A percentile compares a stretch with the other conserved stretches of the same genome.
Conservation (phyloP, 2,888 invertebrate genomes). For the Agrilus mali region DNA sequence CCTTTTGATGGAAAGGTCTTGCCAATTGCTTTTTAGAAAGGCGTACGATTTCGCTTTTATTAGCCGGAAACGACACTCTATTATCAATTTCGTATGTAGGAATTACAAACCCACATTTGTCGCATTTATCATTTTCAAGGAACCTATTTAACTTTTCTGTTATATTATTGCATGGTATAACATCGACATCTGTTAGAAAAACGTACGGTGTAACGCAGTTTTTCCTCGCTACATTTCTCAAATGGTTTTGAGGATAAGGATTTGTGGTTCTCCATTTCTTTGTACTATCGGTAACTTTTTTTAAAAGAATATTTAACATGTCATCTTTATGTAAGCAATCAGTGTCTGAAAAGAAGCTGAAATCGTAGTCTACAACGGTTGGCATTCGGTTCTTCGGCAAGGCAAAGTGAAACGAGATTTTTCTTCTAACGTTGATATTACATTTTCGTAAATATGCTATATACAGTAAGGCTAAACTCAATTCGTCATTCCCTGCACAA, state of each 20-base stretch:
- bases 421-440: slow-evolving; percentile 55
- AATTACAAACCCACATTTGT: slow-evolving; percentile 73
- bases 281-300: slow-evolving; percentile 47
- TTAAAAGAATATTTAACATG: slow-evolving; percentile 45
- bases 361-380: slow-evolving; percentile 23
- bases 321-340: slow-evolving; percentile 60
- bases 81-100: slow-evolving; percentile 82
- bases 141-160: slow-evolving; percentile 59
- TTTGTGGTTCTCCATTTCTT: slow-evolving; percentile 60
- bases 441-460: slow-evolving; percentile 65
- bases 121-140: slow-evolving; percentile 40
- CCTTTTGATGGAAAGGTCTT: slow-evolving; percentile 81
- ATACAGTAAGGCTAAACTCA: slow-evolving; percentile 58
- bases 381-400: slow-evolving; percentile 46
- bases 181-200: slow-evolving; percentile 79
- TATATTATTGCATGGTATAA: slow-evolving; percentile 67
- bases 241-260: slow-evolving; percentile 80
- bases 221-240: slow-evolving; percentile 75
- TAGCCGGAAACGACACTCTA: slow-evolving; percentile 65
- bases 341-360: slow-evolving; percentile 27
- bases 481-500: slow-evolving; percentile 66
- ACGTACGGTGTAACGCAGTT: slow-evolving; percentile 72
- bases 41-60: slow-evolving; percentile 64
- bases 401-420: slow-evolving; percentile 64
- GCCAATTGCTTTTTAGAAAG: slow-evolving; percentile 69